phyloP scores from a whole-genome alignment of 2,113 vertebrate species.

The Cyphomyrus plagiostoma region DNA sequence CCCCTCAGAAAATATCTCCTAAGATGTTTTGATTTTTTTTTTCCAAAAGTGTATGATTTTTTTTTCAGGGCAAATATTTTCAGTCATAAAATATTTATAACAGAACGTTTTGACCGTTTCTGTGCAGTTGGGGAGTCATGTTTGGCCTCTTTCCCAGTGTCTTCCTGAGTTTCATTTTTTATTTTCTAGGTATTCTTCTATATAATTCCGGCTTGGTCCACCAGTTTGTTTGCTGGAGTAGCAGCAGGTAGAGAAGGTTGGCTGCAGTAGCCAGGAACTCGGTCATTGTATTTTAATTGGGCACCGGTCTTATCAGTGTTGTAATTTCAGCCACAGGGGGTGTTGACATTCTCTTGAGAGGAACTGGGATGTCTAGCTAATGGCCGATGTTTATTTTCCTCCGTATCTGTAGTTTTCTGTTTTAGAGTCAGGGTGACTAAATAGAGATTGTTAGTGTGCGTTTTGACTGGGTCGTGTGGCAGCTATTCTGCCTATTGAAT shows the following conservation, averaged over 20 bases:
- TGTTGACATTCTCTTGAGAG: slow-evolving; percentile 49
- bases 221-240: slow-evolving; percentile 7
- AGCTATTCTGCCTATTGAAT: background rate
- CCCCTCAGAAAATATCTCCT: background rate
- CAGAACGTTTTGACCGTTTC: background rate
- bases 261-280: background rate
- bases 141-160: slow-evolving; percentile 18
- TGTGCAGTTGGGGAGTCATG: background rate
- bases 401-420: background rate
- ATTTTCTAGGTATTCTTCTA: background rate
- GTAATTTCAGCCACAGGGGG: slow-evolving; percentile 30
- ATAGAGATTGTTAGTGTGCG: background rate
- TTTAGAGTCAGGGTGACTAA: background rate
- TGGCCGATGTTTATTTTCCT: slow-evolving; percentile 20
- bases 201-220: slow-evolving; percentile 30
- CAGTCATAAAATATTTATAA: background rate
- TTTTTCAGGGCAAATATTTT: background rate
- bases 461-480: background rate
- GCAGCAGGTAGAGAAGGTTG: background rate
- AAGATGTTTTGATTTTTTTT: background rate
- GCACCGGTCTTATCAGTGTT: slow-evolving; percentile 44
- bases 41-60: background rate
- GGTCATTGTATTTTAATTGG: slow-evolving; percentile 21
- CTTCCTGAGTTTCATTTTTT: background rate
- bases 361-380: slow-evolving; percentile 4